Evolutionary conservation across 2,113 vertebrate species (phyloP).

Genomic region (Hippoglossus stenolepis): DNA sequence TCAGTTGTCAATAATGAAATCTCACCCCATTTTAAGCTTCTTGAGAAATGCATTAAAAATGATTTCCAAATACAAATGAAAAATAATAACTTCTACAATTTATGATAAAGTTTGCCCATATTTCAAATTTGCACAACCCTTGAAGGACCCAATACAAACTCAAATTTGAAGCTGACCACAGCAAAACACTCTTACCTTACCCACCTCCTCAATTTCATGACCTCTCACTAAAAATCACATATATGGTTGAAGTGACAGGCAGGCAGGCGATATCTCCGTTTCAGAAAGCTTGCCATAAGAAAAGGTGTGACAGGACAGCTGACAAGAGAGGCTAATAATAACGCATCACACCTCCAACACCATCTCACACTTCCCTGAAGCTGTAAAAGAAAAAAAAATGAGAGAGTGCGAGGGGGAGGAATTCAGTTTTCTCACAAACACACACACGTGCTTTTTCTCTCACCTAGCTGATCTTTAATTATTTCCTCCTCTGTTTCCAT

Average conservation of each 20-base stretch:
- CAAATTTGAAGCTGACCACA: slow-evolving; percentile 1
- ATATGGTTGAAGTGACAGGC: slow-evolving; percentile 45
- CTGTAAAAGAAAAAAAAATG: slow-evolving; percentile 21
- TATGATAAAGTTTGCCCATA: background rate
- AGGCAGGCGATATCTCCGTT: slow-evolving; percentile 13
- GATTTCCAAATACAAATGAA: too few relatives aligned
- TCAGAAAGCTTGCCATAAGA: slow-evolving; percentile 22
- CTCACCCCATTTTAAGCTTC: too few relatives aligned
- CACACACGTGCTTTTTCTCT: background rate
- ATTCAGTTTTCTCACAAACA: background rate
- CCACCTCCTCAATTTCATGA: slow-evolving; percentile 49
- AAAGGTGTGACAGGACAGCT: slow-evolving; percentile 51
- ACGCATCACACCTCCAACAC: slow-evolving; percentile 75
- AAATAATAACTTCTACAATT: too few relatives aligned
- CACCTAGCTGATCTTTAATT: too few relatives aligned
- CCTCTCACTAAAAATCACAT: slow-evolving; percentile 64
- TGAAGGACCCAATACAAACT: background rate
- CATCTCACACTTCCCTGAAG: slow-evolving; percentile 70
- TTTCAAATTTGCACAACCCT: background rate
- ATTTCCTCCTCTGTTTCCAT: too few relatives aligned
- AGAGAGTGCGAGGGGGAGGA: background rate
- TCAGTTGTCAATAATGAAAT: too few relatives aligned
- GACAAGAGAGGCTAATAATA: slow-evolving; percentile 68
- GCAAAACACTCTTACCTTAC: slow-evolving; percentile 11
- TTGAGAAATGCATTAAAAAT: too few relatives aligned